Evolutionary conservation across 2,888 invertebrate genomes (phyloP), one percentile per base, ranked within the genome.

Genomic region (Oscheius sp.): DNA sequence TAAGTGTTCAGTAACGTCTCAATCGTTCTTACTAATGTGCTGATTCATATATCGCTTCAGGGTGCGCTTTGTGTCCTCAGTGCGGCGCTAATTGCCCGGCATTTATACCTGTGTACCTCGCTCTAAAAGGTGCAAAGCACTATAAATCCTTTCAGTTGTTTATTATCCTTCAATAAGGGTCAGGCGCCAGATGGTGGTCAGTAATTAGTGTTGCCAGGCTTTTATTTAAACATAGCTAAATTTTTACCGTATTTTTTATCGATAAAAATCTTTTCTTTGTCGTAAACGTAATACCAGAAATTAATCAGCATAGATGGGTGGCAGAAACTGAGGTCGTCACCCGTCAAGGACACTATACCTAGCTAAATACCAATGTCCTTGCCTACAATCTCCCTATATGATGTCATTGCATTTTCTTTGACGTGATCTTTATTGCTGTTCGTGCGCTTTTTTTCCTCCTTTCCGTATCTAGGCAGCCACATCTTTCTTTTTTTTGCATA

Each of bases 391-490:
- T 36, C 36, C 36, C 14, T 36, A 8, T 36, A 14, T n/a, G n/a
- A n/a, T n/a, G n/a, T n/a, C n/a, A n/a, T n/a, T n/a, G 41, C 17
- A 17, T n/a, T 41, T 41, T 41, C 2, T 5, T 2, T 4, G 3
- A 20, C 9, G 9, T 5, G n/a, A 5, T 41, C 12, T 41, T 41
- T 3, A 41, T 41, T n/a, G 20, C 36, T 12, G 36, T 3, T 12
- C 41, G 5, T 41, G 5, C 12, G 4, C 41, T 3, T 20, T 41
- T 41, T 12, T 20, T 20, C 41, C 20, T 41, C 41, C 41, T 12
- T 17, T 26, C n/a, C 50, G 50, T 50, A 50, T 22, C 50, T 26
- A 50, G 26, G 50, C 50, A 50, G 50, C 50, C 26, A 30, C 28
- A 17, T 41, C 50, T 50, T 41, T 41, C 41, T 50, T 24, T 47